Evolutionary conservation across 2,113 vertebrate genomes (phyloP).

Genomic region (Capricornis sumatraensis): DNA sequence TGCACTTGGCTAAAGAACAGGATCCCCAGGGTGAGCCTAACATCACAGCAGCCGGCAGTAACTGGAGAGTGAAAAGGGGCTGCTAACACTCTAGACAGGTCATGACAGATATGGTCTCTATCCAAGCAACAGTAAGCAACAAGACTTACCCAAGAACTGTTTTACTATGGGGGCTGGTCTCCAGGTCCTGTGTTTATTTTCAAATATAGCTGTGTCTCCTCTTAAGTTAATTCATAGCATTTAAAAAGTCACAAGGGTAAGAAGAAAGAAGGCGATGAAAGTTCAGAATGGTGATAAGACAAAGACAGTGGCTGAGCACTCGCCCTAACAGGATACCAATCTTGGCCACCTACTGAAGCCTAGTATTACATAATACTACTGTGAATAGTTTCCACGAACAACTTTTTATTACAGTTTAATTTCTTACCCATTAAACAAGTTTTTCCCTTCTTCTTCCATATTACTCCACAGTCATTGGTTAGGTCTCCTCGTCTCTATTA

Average conservation of each 20-base stretch:
- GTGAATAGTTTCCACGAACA: not conserved
- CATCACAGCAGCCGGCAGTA: not conserved
- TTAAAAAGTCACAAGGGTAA: conserved; percentile 10
- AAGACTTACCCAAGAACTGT: not conserved
- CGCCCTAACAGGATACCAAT: not conserved
- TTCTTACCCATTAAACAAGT: conserved; percentile 59
- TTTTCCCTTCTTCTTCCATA: conserved; percentile 52
- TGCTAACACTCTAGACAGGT: not conserved
- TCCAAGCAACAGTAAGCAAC: not conserved
- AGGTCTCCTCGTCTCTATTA: conserved; percentile 19
- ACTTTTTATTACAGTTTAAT: not conserved
- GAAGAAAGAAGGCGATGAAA: not conserved
- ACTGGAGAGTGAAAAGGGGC: not conserved
- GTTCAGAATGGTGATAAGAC: not conserved
- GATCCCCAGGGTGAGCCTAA: not conserved
- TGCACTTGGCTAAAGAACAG: not conserved
- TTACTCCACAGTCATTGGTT: conserved; percentile 18
- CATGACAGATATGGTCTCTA: not conserved
- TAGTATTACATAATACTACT: not conserved
- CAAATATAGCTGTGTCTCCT: not conserved
- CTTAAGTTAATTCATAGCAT: not conserved
- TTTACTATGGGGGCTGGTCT: not conserved
- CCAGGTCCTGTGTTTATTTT: not conserved
- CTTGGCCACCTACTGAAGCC: not conserved
- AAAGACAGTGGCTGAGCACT: not conserved